phyloP scores from a whole-genome alignment of 2,888 invertebrate species.

The Papilio gigon region DNA sequence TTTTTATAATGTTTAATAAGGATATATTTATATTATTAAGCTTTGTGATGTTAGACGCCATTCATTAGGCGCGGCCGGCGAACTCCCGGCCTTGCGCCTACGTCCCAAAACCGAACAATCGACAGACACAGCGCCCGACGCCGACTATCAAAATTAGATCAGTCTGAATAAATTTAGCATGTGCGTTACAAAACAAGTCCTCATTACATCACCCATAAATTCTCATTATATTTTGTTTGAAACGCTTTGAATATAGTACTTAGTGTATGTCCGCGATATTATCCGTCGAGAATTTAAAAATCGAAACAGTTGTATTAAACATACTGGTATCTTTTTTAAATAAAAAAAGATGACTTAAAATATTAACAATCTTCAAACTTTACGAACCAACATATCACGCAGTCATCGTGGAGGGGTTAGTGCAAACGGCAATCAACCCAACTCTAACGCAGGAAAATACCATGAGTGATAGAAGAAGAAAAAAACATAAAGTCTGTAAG shows the following conservation, averaged over 20 bases:
- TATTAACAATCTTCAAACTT: no score
- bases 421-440: no score
- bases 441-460: no score
- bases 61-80: slow-evolving; percentile 74
- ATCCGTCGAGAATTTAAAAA: no score
- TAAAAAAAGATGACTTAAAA: no score
- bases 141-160: slow-evolving; percentile 66
- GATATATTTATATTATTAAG: not conserved
- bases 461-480: no score
- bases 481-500: no score
- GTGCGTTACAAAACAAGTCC: slow-evolving; percentile 37
- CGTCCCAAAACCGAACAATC: slow-evolving; percentile 51
- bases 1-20: not conserved
- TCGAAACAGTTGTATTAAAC: no score
- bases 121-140: slow-evolving; percentile 56
- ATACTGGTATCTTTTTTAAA: no score
- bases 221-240: slow-evolving; percentile 3
- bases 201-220: slow-evolving; percentile 20
- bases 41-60: slow-evolving; percentile 66
- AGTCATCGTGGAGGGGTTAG: no score
- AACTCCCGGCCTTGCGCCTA: slow-evolving; percentile 77
- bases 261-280: not conserved
- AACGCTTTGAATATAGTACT: not conserved
- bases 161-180: slow-evolving; percentile 51
- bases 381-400: no score